These are phyloP conservation scores for Euzetes globulus DNA, from an alignment of 2,888 invertebrate genomes.

Conservation along the genomic window DNA sequence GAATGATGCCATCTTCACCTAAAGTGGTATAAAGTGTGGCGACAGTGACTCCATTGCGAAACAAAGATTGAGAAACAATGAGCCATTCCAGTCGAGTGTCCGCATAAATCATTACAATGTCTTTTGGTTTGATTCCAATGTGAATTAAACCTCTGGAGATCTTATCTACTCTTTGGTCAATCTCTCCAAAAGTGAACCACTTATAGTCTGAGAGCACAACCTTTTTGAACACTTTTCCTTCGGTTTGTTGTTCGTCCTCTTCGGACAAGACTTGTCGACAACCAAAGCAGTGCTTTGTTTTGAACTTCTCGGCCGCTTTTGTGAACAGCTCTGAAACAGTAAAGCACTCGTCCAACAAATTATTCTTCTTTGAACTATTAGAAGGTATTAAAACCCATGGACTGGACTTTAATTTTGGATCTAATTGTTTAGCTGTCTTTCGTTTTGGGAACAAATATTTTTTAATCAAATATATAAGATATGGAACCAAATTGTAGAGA, in stretches of 20 bases:
- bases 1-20: slow-evolving; percentile 68
- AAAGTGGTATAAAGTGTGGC: slow-evolving; percentile 95
- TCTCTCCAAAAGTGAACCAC: slow-evolving; percentile 75
- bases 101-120: slow-evolving; percentile 84
- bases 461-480: background rate
- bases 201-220: slow-evolving; percentile 85
- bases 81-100: slow-evolving; percentile 98
- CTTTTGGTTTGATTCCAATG: slow-evolving; percentile 63
- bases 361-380: background rate
- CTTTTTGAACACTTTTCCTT: slow-evolving; percentile 93
- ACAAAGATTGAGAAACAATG: slow-evolving; percentile 89
- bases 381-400: background rate
- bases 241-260: slow-evolving; percentile 86
- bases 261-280: slow-evolving; percentile 82
- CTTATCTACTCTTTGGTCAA: slow-evolving; percentile 63
- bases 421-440: slow-evolving; percentile 4
- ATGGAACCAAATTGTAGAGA: background rate
- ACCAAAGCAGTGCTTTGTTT: slow-evolving; percentile 70
- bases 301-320: slow-evolving; percentile 66
- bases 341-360: slow-evolving; percentile 33
- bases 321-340: slow-evolving; percentile 61
- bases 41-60: slow-evolving; percentile 67
- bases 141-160: slow-evolving; percentile 78
- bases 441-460: background rate
- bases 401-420: background rate